Conservation (phyloP, 1,140 invertebrate genomes). For the Drosophila neocordata region DNA sequence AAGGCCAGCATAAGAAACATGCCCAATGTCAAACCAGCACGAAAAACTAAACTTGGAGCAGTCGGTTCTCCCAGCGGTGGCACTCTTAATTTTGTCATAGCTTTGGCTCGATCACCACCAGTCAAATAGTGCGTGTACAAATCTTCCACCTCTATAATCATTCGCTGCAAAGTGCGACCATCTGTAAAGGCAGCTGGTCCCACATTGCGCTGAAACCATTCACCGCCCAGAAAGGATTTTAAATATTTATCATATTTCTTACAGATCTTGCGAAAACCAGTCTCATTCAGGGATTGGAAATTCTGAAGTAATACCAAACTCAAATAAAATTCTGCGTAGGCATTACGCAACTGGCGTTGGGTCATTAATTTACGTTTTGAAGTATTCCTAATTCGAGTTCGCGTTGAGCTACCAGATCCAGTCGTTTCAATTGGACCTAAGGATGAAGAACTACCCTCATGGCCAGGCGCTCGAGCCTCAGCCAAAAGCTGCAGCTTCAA, state of each 20-base stretch:
- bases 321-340: slow-evolving; percentile 99
- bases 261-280: slow-evolving; percentile 99
- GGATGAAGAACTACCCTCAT: slow-evolving; percentile 32
- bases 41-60: slow-evolving; percentile 86
- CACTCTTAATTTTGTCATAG: slow-evolving; percentile 89
- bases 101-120: slow-evolving; percentile 87
- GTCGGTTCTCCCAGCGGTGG: slow-evolving; percentile 88
- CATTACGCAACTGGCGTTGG: slow-evolving; percentile 94
- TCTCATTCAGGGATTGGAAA: slow-evolving; percentile 97
- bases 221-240: slow-evolving; percentile 17
- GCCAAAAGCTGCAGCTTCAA: slow-evolving; percentile 91
- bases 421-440: background rate
- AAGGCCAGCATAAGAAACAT: slow-evolving; percentile 86
- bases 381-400: slow-evolving; percentile 51
- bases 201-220: slow-evolving; percentile 40
- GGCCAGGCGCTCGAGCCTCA: slow-evolving; percentile 17
- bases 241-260: slow-evolving; percentile 98
- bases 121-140: slow-evolving; percentile 87
- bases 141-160: slow-evolving; percentile 88
- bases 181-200: slow-evolving; percentile 43
- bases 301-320: slow-evolving; percentile 96
- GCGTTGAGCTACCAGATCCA: slow-evolving; percentile 22
- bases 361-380: slow-evolving; percentile 81
- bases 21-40: slow-evolving; percentile 86
- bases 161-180: slow-evolving; percentile 19